Evolutionary conservation across 2,888 invertebrate species (phyloP), one percentile per base, ranked within the genome.

Genomic region (Drosophila stalkeri): DNA sequence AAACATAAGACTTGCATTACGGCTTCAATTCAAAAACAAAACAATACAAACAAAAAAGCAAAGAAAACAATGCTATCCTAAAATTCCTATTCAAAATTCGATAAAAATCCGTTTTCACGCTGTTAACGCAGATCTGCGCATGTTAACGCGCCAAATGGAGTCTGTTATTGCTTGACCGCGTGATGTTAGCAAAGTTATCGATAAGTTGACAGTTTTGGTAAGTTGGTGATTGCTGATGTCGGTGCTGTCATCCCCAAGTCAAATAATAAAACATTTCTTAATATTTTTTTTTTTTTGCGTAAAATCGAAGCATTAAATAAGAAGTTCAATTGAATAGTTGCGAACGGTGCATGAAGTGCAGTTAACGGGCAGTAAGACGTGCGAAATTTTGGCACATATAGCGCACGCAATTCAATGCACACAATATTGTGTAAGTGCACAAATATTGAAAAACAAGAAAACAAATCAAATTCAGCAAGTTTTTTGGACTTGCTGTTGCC

Each of bases 341-440:
- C 35, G 51, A 51, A 37, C 37, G 44, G 35, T 44, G 23, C 31
- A 49, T 54, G 16, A 56, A 43, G 47, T 52, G 44, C 27, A 75
- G 60, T 27, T 27, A 44, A 31, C 55, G 60, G 55, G 37, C 35
- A 73, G 49, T 47, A 35, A n/a, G 16, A 8, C 39, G 37, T 52
- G 33, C 31, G 9, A 33, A 52, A 31, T 33, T 65, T 31, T 33
- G 49, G 31, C 60, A 23, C 18, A 41, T 37, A 31, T 37, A 37
- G 51, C 52, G 33, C 12, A 14, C 55, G 37, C 8, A 64, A 60
- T 64, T 71, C 64, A 78, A 81, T 81, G 82, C 51, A 37, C 64
- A 47, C 60, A 43, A 59, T 59, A 61, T 69, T 72, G 82, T 81
- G 81, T 81, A 81, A 81, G 81, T 84, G 55, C 23, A 49, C 16